Evolutionary conservation across 2,888 invertebrate species (phyloP).

Genomic region (Xestia c-nigrum): DNA sequence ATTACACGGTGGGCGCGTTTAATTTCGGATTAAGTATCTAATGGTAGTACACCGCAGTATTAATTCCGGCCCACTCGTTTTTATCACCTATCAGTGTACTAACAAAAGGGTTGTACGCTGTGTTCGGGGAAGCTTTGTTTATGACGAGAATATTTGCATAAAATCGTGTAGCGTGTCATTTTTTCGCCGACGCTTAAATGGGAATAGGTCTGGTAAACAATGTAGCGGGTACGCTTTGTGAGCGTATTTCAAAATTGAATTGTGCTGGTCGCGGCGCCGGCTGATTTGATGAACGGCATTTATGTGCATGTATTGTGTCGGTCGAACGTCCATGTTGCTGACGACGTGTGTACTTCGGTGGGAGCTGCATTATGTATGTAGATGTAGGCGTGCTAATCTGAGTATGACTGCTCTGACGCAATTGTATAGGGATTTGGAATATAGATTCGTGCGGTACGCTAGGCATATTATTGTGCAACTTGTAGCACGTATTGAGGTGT

Average conservation of each 20-base stretch:
- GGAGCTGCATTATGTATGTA: constrained; percentile 48
- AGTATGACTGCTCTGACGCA: constrained; percentile 24
- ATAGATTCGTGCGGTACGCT: not conserved
- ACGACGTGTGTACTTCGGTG: constrained; percentile 20
- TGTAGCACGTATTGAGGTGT: not conserved
- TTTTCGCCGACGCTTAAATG: constrained; percentile 69
- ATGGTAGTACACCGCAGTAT: constrained; percentile 39
- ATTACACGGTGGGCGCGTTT: constrained; percentile 56
- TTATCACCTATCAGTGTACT: constrained; percentile 42
- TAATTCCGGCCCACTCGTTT: constrained; percentile 40
- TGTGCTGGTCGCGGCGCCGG: constrained; percentile 62
- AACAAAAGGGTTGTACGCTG: constrained; percentile 51
- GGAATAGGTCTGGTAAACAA: constrained; percentile 71
- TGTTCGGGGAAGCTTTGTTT: constrained; percentile 72
- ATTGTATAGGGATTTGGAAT: constrained; percentile 43
- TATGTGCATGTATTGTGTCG: constrained; percentile 64
- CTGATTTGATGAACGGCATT: constrained; percentile 72
- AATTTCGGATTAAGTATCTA: constrained; percentile 58
- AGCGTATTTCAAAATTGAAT: constrained; percentile 76
- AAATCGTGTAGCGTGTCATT: constrained; percentile 72
- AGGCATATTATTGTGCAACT: not conserved
- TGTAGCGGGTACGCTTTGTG: constrained; percentile 70
- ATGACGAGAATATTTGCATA: constrained; percentile 75
- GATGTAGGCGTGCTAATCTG: constrained; percentile 46
- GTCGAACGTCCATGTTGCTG: constrained; percentile 20